phyloP scores from a whole-genome alignment of 2,888 invertebrate species.

The Lypha dubia region DNA sequence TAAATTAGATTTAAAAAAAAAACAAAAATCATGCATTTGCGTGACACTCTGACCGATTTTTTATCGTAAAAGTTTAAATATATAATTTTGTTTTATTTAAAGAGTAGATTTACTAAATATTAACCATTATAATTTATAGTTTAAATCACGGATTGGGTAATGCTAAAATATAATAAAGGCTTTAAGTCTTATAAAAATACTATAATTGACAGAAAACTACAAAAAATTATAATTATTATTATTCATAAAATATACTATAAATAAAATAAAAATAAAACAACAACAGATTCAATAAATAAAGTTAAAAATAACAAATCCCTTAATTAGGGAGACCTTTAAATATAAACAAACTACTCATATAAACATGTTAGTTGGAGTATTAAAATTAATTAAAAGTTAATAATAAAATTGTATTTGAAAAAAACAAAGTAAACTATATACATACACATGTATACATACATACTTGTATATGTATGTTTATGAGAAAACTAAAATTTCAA shows the following conservation, averaged over 20 bases:
- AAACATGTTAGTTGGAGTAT: slow-evolving; percentile 4
- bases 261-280: slow-evolving; percentile 20
- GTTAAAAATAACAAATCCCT: slow-evolving; percentile 39
- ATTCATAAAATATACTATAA: slow-evolving; percentile 38
- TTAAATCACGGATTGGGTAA: slow-evolving; percentile 57
- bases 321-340: slow-evolving; percentile 27
- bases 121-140: slow-evolving; percentile 34
- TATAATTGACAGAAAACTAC: slow-evolving; percentile 48
- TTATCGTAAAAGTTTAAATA: slow-evolving; percentile 13
- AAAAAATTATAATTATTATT: slow-evolving; percentile 44
- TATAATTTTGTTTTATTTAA: neutral
- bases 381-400: slow-evolving; percentile 27
- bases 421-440: slow-evolving; percentile 51
- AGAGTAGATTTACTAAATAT: neutral
- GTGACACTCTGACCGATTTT: too few species aligned
- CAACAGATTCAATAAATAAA: slow-evolving; percentile 57
- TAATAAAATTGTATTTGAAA: slow-evolving; percentile 66
- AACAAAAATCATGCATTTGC: neutral
- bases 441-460: slow-evolving; percentile 55
- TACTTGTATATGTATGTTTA: slow-evolving; percentile 21
- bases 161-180: slow-evolving; percentile 61
- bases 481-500: slow-evolving; percentile 36
- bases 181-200: slow-evolving; percentile 69
- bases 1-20: slow-evolving; percentile 14
- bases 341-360: slow-evolving; percentile 4